Evolutionary conservation across 2,888 invertebrate species (phyloP).

Genomic region (Parochlus steinenii): DNA sequence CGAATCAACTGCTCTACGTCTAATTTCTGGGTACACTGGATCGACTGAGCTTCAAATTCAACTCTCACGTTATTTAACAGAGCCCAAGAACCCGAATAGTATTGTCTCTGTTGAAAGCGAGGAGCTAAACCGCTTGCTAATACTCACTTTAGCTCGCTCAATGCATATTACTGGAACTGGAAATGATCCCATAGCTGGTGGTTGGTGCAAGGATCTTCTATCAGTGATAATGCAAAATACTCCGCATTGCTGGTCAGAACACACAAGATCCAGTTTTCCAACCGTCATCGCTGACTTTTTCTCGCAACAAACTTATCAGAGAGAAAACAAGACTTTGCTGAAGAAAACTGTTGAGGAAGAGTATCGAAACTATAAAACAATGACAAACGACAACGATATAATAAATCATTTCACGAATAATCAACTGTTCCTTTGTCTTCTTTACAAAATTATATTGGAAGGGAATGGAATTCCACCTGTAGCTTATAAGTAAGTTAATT

Average conservation of each 20-base stretch:
- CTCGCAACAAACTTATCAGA: conserved; percentile 62
- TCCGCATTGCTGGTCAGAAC: conserved; percentile 88
- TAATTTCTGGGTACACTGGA: conserved; percentile 81
- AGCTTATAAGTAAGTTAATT: conserved; percentile 65
- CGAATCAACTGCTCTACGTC: conserved; percentile 71
- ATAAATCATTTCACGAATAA: conserved; percentile 88
- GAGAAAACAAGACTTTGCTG: conserved; percentile 79
- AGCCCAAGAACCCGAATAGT: conserved; percentile 54
- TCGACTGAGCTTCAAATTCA: conserved; percentile 90
- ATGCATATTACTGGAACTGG: conserved; percentile 83
- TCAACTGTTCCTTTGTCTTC: conserved; percentile 77
- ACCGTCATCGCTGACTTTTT: conserved; percentile 80
- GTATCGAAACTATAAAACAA: conserved; percentile 89
- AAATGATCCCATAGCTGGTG: conserved; percentile 16
- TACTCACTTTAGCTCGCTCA: conserved; percentile 80
- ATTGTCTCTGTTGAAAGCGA: conserved; percentile 88
- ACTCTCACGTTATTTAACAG: conserved; percentile 76
- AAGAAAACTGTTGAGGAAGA: conserved; percentile 91
- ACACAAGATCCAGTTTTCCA: conserved; percentile 84
- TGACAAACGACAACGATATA: conserved; percentile 92
- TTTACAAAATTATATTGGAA: conserved; percentile 93
- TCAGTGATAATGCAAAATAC: conserved; percentile 85
- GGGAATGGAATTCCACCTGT: conserved; percentile 85
- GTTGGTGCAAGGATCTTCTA: conserved; percentile 79
- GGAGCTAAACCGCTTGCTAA: conserved; percentile 84